These are phyloP conservation scores for Actinostola sp. DNA, from an alignment of 92 coral and sea anemone species.

Conservation along the genomic window DNA sequence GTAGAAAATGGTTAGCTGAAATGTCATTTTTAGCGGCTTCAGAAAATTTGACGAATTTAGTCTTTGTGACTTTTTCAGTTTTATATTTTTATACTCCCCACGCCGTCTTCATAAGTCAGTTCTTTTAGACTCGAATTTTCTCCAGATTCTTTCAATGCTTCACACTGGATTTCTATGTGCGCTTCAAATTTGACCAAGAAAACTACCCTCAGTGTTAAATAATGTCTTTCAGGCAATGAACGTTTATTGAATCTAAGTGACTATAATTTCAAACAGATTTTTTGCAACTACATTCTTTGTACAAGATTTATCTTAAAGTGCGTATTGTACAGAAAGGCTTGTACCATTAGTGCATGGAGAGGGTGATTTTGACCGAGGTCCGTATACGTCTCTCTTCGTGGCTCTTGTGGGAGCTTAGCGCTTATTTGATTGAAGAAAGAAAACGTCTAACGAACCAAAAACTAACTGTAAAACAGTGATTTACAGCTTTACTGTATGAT, in stretches of 20 bases:
- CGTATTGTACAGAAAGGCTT: neutral
- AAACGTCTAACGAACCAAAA: slow-evolving; percentile 9
- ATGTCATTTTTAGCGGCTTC: slow-evolving; percentile 1
- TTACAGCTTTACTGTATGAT: slow-evolving; percentile 27
- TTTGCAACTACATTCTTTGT: slow-evolving; percentile 11
- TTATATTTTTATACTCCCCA: too few relatives aligned
- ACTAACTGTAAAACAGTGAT: slow-evolving; percentile 22
- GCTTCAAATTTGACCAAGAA: too few relatives aligned
- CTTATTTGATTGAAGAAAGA: neutral
- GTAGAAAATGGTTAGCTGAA: too few relatives aligned
- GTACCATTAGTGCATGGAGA: neutral
- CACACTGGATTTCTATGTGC: too few relatives aligned
- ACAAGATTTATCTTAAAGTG: too few relatives aligned
- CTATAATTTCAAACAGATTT: slow-evolving; percentile 43
- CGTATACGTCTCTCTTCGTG: too few relatives aligned
- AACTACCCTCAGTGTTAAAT: too few relatives aligned
- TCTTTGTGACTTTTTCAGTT: too few relatives aligned
- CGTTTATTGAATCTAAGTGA: slow-evolving; percentile 60
- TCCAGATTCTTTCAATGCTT: too few relatives aligned
- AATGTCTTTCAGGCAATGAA: slow-evolving; percentile 21
- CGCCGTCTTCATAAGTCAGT: too few relatives aligned
- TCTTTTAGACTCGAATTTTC: too few relatives aligned
- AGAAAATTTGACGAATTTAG: neutral
- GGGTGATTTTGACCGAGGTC: too few relatives aligned
- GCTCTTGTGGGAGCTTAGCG: neutral